Percentiles rank a stretch among this genome's conserved stretches.
These are phyloP conservation scores for Tiliacea citrago DNA, from an alignment of 2,888 invertebrate species.

Conservation along the genomic window DNA sequence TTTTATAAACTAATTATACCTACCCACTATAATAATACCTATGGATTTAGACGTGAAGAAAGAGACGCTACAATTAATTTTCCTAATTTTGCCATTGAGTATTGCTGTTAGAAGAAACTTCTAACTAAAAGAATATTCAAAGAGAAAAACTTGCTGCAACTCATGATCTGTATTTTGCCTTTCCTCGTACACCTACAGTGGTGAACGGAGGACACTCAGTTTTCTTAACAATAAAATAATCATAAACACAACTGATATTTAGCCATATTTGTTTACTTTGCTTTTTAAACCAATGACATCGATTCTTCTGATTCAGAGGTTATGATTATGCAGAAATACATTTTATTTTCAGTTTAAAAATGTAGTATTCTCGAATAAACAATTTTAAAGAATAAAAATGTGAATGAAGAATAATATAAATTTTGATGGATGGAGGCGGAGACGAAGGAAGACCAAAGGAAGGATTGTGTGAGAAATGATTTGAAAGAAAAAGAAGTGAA, in stretches of 20 bases:
- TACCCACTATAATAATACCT: background rate
- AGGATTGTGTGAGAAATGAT: too few species aligned
- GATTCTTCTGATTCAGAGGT: background rate
- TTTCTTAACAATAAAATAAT: conserved; percentile 14
- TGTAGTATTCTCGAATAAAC: background rate
- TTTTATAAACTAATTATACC: background rate
- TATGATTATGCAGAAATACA: conserved; percentile 9
- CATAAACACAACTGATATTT: conserved; percentile 3
- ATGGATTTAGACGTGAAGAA: background rate
- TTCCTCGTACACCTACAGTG: background rate
- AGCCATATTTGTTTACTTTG: conserved; percentile 14
- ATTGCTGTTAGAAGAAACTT: background rate
- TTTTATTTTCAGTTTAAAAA: background rate
- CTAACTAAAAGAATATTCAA: background rate
- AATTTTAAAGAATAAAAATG: background rate
- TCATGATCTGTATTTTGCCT: background rate
- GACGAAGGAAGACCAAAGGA: too few species aligned
- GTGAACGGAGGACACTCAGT: conserved; percentile 13
- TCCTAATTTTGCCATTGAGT: background rate
- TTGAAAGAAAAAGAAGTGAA: too few species aligned
- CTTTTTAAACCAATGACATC: conserved; percentile 21
- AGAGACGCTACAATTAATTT: background rate
- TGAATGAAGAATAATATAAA: too few species aligned
- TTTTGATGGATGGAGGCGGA: too few species aligned
- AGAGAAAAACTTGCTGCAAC: background rate